Base-by-base conservation (phyloP, 1,140 invertebrate species). In the Nephila pilipes region DNA sequence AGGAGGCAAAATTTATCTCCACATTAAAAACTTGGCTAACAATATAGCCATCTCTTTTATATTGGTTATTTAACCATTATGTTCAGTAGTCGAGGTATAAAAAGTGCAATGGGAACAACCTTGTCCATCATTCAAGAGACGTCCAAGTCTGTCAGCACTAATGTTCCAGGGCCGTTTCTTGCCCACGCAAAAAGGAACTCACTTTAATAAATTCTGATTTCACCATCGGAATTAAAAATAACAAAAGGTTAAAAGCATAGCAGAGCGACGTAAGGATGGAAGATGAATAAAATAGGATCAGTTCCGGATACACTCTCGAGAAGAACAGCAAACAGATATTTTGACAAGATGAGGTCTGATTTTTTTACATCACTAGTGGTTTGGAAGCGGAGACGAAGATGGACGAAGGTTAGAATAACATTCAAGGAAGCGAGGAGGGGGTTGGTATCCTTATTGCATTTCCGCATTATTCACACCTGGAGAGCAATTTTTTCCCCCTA, bases 281-380 rank as follows among this genome's bases (percentile, higher is more conserved):
- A 38, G 55, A 81, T n/a, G 75, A 91, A 91, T 75, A 91, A 85
- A 91, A 46, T 54, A 63, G 80, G 58, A 91, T 85, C 90, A 91
- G 80, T 91, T 91, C 90, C 90, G 90, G 90, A 91, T 91, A 69
- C 29, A 85, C 80, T 91, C 80, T 91, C 81, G 60, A 91, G 80
- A 83, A 85, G 80, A 91, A 85, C 57, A 69, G 90, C 80, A 91
- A 91, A 91, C 57, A 91, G 57, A 91, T 91, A 83, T 91, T 91
- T 91, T 91, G 90, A 91, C 90, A 91, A 83, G 80, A 83, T 91
- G 88, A 90, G 88, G 88, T 75, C 75, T 90, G 88, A 58, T 90
- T 90, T 90, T 90, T 80, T 25, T 14, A 81, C 60, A 81, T 46
- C 88, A 89, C 60, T 65, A 89, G 38, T 89, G 88, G 54, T 57